These are phyloP conservation scores for Calliphora vicina DNA, from an alignment of 1,140 invertebrate species.

Conservation along the genomic window DNA sequence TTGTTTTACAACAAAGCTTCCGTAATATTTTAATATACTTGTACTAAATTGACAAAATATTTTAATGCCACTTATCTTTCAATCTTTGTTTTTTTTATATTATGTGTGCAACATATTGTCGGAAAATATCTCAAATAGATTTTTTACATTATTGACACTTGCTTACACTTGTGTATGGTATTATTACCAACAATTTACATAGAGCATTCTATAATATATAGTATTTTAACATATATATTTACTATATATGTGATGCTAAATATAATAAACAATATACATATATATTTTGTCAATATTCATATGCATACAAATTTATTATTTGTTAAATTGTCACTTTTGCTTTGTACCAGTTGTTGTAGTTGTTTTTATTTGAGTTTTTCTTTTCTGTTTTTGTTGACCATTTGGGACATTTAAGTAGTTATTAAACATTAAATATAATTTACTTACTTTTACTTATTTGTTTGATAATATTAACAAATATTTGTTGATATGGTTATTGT, in stretches of 20 bases:
- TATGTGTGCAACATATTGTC: not conserved
- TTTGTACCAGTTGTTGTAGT: not conserved
- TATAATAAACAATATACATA: not conserved
- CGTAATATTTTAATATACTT: not conserved
- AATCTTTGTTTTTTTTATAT: not conserved
- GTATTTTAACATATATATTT: not conserved
- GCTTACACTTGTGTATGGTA: not conserved
- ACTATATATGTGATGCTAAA: no score
- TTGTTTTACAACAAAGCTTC: not conserved
- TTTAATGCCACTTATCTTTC: not conserved
- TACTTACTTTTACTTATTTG: no score
- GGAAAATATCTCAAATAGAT: not conserved
- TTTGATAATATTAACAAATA: no score
- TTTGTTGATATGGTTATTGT: no score
- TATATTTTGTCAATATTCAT: not conserved
- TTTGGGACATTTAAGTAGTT: no score
- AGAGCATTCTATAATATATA: no score
- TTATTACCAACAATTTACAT: not conserved
- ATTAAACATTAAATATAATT: no score
- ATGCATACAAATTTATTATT: not conserved
- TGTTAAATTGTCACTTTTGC: not conserved
- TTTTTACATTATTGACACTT: not conserved
- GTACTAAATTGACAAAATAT: not conserved
- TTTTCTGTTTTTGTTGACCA: no score
- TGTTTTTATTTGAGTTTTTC: no score